Evolutionary conservation across 1,140 invertebrate species (phyloP).

Genomic region (Apis mellifera): DNA sequence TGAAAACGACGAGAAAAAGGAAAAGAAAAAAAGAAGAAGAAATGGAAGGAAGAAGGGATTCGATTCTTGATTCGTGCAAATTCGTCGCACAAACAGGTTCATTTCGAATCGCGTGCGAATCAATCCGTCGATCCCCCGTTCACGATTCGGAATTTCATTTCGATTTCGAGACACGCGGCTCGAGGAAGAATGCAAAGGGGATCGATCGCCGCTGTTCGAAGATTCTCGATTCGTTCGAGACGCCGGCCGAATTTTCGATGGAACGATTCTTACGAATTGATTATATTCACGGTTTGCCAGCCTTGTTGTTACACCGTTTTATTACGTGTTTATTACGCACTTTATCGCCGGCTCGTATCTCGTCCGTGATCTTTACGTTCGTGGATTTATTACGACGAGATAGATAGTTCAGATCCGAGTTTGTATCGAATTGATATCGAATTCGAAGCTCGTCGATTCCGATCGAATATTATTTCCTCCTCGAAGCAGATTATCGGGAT

Average conservation of each 20-base stretch:
- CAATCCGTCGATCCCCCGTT: not conserved
- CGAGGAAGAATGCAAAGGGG: not conserved
- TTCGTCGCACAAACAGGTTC: not conserved
- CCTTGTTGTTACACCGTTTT: not conserved
- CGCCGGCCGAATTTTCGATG: not conserved
- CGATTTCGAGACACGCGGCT: not conserved
- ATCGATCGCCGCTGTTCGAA: not conserved
- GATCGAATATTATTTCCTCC: too few relatives aligned
- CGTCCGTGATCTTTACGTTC: too few relatives aligned
- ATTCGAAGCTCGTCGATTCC: too few relatives aligned
- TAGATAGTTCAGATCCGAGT: too few relatives aligned
- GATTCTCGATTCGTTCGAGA: not conserved
- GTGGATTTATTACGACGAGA: too few relatives aligned
- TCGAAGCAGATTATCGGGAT: too few relatives aligned
- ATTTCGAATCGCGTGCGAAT: constrained; percentile 13
- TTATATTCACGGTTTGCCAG: not conserved
- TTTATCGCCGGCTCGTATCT: too few relatives aligned
- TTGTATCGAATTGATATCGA: too few relatives aligned
- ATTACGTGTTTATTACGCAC: not conserved
- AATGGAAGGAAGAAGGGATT: not conserved
- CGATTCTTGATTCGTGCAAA: not conserved
- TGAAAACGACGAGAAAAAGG: not conserved
- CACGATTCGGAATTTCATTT: not conserved
- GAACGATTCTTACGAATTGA: not conserved
- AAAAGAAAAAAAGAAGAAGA: too few relatives aligned